Conservation (phyloP, 2,888 invertebrate genomes). For the Heteromyza rotundicornis region DNA sequence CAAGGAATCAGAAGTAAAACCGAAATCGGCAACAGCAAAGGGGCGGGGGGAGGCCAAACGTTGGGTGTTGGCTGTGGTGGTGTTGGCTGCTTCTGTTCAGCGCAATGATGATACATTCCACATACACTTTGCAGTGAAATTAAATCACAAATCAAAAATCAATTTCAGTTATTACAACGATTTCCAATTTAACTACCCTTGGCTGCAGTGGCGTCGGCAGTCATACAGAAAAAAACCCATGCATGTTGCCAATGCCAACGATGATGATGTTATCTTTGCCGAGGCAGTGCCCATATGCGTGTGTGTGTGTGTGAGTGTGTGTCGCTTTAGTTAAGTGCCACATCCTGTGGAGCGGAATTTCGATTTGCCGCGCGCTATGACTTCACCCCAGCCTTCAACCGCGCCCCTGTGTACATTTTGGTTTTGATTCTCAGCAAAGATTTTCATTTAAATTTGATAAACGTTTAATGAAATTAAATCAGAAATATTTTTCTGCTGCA, state of each 20-base stretch:
- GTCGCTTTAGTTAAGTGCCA: background rate
- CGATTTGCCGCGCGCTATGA: background rate
- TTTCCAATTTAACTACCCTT: slow-evolving; percentile 41
- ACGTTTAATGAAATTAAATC: slow-evolving; percentile 4
- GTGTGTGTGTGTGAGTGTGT: background rate
- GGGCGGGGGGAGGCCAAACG: no score
- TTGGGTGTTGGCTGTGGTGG: background rate
- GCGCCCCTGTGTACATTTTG: no score
- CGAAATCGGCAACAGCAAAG: background rate
- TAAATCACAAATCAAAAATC: slow-evolving; percentile 63
- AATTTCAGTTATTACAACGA: slow-evolving; percentile 56
- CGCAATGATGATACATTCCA: background rate
- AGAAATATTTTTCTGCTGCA: background rate
- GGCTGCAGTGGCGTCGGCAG: background rate
- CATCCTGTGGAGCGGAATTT: background rate
- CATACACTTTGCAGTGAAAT: slow-evolving; percentile 42
- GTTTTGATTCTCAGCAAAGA: background rate
- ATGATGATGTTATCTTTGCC: background rate
- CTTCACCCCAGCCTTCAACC: background rate
- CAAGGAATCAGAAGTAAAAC: background rate
- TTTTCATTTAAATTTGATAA: background rate
- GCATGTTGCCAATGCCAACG: background rate
- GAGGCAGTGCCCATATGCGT: background rate
- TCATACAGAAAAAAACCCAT: background rate
- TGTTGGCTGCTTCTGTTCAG: background rate